Evolutionary conservation across 1,140 invertebrate species (phyloP).

Genomic region (Mamestra configurata): DNA sequence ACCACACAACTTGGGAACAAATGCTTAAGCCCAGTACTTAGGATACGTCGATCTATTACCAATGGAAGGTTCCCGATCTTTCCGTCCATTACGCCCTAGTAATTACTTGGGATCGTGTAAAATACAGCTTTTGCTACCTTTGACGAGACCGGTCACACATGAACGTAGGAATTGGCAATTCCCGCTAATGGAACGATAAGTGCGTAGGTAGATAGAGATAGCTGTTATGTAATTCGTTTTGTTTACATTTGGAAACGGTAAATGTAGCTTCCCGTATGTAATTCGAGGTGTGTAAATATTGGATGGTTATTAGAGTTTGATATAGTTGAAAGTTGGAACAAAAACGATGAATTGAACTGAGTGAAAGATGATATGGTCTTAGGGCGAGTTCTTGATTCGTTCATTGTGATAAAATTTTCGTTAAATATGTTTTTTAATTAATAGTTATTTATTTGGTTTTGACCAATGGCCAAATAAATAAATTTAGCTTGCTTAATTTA

Average conservation of each 20-base stretch:
- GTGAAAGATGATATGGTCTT: too few relatives aligned
- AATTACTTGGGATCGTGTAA: conserved; percentile 59
- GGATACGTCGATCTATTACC: conserved; percentile 47
- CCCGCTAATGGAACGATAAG: conserved; percentile 60
- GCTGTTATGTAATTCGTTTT: conserved; percentile 7
- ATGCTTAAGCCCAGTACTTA: too few relatives aligned
- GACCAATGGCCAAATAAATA: too few relatives aligned
- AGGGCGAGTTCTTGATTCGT: too few relatives aligned
- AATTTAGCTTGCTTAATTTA: too few relatives aligned
- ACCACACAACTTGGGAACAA: too few relatives aligned
- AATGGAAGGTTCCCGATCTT: conserved; percentile 48
- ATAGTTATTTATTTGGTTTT: too few relatives aligned
- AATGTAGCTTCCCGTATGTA: background rate
- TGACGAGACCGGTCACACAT: conserved; percentile 51
- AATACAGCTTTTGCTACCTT: conserved; percentile 41
- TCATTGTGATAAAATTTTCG: too few relatives aligned
- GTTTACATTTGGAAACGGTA: background rate
- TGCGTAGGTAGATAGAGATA: conserved; percentile 25
- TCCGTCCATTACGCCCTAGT: conserved; percentile 53
- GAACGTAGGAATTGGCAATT: conserved; percentile 62
- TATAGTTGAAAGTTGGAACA: background rate
- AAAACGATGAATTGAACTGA: too few relatives aligned
- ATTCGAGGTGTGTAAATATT: background rate
- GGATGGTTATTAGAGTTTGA: background rate
- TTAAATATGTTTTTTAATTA: too few relatives aligned